These are phyloP conservation scores for Perithous albicinctus DNA, from an alignment of 2,888 invertebrate species.

Conservation along the genomic window DNA sequence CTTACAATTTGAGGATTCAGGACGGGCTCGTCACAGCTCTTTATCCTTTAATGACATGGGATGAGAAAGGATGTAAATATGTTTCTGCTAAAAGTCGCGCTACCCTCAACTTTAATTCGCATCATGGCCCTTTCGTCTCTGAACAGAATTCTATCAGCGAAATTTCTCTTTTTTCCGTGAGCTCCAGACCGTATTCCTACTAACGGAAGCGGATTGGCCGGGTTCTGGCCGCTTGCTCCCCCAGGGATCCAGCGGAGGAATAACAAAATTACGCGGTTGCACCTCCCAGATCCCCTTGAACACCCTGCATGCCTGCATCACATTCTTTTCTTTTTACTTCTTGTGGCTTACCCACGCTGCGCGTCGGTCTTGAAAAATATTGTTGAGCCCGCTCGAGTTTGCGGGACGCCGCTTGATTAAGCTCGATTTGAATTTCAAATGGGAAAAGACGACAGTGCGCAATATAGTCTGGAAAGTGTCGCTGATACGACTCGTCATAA, in stretches of 20 bases:
- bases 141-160: constrained; percentile 27
- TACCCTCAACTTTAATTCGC: constrained; percentile 10
- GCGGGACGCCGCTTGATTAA: constrained; percentile 5
- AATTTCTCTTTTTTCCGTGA: neutral
- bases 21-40: constrained; percentile 20
- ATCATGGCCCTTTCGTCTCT: neutral
- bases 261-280: constrained; percentile 38
- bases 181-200: neutral
- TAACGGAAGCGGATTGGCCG: constrained; percentile 12
- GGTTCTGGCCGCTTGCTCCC: constrained; percentile 3
- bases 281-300: constrained; percentile 16
- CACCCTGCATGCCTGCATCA: neutral
- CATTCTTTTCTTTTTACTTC: constrained; percentile 1
- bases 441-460: neutral
- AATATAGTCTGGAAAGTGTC: neutral
- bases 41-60: neutral
- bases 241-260: neutral
- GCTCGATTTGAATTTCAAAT: constrained; percentile 9
- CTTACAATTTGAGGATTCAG: constrained; percentile 6
- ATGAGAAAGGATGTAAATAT: neutral
- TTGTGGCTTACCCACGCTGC: neutral
- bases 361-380: constrained; percentile 16
- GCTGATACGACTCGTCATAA: neutral
- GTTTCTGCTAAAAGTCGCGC: neutral
- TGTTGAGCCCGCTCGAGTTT: constrained; percentile 5